phyloP scores from a whole-genome alignment of 2,888 invertebrate species.

The Rhabditophanes sp. region DNA sequence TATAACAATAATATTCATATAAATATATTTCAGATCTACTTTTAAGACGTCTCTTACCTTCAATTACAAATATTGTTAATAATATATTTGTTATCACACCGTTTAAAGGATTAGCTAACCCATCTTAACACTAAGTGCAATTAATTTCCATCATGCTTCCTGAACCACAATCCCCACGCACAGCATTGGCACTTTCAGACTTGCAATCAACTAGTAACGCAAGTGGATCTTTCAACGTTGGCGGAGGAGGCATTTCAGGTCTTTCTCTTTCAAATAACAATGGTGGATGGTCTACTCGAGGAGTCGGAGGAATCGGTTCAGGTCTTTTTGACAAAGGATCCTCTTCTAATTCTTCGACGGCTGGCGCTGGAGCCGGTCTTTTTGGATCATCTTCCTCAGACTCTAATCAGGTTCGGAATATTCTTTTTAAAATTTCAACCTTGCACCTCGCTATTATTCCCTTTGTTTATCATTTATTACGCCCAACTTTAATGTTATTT shows the following conservation, averaged over 20 bases:
- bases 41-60: no score
- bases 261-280: slow-evolving; percentile 14
- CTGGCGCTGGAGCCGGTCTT: slow-evolving; percentile 7
- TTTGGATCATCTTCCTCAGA: no score
- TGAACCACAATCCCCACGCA: slow-evolving; percentile 40
- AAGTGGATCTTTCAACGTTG: slow-evolving; percentile 16
- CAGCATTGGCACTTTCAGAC: slow-evolving; percentile 40
- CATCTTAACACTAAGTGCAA: background rate
- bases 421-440: no score
- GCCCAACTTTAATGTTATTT: no score
- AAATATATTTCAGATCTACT: no score
- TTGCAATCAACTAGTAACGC: slow-evolving; percentile 31
- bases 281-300: slow-evolving; percentile 18
- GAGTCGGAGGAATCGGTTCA: slow-evolving; percentile 31
- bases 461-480: no score
- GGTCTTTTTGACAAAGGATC: slow-evolving; percentile 12
- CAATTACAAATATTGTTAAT: no score
- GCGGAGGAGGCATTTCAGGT: slow-evolving; percentile 22
- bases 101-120: no score
- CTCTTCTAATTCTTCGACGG: slow-evolving; percentile 6
- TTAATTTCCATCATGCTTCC: slow-evolving; percentile 31
- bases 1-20: no score
- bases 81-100: no score
- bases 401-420: no score
- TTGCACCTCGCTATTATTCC: no score